Conservation (phyloP, 2,797 vertebrate genomes). For the Muraenolepis orangiensis region DNA sequence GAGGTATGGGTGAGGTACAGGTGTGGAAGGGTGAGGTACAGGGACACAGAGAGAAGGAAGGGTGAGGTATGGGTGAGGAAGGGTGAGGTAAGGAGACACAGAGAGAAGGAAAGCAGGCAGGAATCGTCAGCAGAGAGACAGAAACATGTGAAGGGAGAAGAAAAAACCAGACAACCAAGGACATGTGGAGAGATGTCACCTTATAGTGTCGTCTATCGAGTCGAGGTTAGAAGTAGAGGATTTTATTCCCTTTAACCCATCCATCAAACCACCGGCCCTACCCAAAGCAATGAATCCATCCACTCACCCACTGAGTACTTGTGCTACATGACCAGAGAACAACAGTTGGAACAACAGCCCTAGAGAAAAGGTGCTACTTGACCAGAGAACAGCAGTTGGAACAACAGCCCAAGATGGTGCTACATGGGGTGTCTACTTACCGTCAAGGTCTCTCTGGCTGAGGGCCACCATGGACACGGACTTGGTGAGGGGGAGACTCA, state of each 20-base stretch:
- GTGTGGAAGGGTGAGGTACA: not conserved
- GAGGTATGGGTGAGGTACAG: not conserved
- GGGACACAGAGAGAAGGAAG: not conserved
- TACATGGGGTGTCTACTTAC: constrained; percentile 58
- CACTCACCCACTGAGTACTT: no score
- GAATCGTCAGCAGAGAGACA: constrained; percentile 30
- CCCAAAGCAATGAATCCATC: not conserved
- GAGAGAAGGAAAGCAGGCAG: not conserved
- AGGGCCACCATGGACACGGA: constrained; percentile 91
- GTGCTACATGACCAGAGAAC: no score
- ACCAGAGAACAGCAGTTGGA: no score
- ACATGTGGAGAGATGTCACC: not conserved
- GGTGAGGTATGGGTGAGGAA: no score
- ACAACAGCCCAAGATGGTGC: no score
- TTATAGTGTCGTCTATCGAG: not conserved
- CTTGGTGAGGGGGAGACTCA: constrained; percentile 86
- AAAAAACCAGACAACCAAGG: not conserved
- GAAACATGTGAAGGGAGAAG: constrained; percentile 28
- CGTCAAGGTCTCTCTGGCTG: constrained; percentile 85
- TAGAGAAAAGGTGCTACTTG: no score
- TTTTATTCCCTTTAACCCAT: not conserved
- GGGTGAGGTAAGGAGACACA: not conserved
- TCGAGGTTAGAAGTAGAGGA: no score
- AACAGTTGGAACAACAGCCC: no score
- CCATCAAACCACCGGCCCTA: not conserved